Conservation (phyloP, 2,888 invertebrate species). For the Diarsia mendica region DNA sequence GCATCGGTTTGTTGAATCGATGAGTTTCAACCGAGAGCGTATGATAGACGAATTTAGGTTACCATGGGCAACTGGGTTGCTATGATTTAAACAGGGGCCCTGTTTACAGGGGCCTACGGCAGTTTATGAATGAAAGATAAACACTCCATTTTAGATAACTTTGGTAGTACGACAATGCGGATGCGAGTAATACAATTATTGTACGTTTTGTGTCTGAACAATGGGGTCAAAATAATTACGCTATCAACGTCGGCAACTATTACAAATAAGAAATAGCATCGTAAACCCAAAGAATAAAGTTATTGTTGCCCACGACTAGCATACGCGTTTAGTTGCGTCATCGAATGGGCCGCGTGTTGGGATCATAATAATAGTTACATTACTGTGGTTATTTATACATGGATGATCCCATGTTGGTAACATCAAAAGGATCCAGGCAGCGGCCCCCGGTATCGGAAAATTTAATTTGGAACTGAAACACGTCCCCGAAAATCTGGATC, state of each 20-base stretch:
- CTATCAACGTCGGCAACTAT: slow-evolving; percentile 68
- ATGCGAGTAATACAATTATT: slow-evolving; percentile 68
- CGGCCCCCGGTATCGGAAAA: slow-evolving; percentile 58
- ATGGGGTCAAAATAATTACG: slow-evolving; percentile 74
- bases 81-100: slow-evolving; percentile 12
- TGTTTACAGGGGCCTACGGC: not conserved
- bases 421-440: slow-evolving; percentile 66
- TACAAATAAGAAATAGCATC: slow-evolving; percentile 68
- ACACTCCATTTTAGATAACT: slow-evolving; percentile 29
- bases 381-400: slow-evolving; percentile 65
- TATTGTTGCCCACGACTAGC: slow-evolving; percentile 64
- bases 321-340: slow-evolving; percentile 68
- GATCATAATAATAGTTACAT: slow-evolving; percentile 52
- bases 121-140: slow-evolving; percentile 29
- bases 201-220: slow-evolving; percentile 67
- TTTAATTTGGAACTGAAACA: slow-evolving; percentile 69
- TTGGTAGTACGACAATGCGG: slow-evolving; percentile 37
- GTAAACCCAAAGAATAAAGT: slow-evolving; percentile 69
- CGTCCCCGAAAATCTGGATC: slow-evolving; percentile 65
- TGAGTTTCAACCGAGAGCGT: slow-evolving; percentile 54
- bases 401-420: slow-evolving; percentile 53
- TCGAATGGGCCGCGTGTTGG: slow-evolving; percentile 48
- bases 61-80: slow-evolving; percentile 31
- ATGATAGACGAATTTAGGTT: slow-evolving; percentile 37
- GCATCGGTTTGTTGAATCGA: slow-evolving; percentile 66